Conservation (phyloP, 2,888 invertebrate species). For the Mantis religiosa region DNA sequence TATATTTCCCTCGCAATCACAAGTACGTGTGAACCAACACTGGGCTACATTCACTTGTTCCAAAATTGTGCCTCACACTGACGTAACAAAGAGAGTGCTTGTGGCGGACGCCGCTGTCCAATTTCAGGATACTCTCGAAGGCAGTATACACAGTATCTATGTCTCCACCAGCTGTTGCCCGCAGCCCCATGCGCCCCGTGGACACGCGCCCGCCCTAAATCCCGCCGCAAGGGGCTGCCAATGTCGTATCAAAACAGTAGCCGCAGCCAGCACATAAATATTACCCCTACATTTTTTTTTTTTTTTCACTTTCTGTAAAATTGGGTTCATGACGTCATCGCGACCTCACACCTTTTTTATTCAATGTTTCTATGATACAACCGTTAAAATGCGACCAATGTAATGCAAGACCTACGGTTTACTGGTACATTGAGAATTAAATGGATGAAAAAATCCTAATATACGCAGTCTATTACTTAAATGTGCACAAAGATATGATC, state of each 20-base stretch:
- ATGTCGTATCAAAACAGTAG: constrained; percentile 26
- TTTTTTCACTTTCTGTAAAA: neutral
- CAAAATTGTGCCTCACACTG: too few relatives aligned
- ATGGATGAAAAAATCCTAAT: too few relatives aligned
- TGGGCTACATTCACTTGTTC: too few relatives aligned
- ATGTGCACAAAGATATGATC: too few relatives aligned
- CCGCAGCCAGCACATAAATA: constrained; percentile 28
- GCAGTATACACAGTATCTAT: neutral
- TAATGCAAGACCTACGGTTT: neutral
- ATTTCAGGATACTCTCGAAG: neutral
- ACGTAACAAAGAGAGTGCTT: neutral
- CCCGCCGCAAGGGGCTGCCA: constrained; percentile 23
- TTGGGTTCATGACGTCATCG: neutral
- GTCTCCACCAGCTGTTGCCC: constrained; percentile 34
- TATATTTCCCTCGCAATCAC: too few relatives aligned
- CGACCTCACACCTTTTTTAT: too few relatives aligned
- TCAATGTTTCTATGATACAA: neutral
- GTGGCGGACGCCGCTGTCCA: neutral
- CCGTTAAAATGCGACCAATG: neutral
- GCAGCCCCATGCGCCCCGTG: constrained; percentile 23
- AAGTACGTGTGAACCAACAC: too few relatives aligned
- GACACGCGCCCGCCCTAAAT: constrained; percentile 31
- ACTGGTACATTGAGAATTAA: neutral
- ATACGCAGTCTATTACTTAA: too few relatives aligned
- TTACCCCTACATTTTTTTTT: neutral